Conservation (phyloP, 1,140 invertebrate genomes). For the Brachionus manjavacas region DNA sequence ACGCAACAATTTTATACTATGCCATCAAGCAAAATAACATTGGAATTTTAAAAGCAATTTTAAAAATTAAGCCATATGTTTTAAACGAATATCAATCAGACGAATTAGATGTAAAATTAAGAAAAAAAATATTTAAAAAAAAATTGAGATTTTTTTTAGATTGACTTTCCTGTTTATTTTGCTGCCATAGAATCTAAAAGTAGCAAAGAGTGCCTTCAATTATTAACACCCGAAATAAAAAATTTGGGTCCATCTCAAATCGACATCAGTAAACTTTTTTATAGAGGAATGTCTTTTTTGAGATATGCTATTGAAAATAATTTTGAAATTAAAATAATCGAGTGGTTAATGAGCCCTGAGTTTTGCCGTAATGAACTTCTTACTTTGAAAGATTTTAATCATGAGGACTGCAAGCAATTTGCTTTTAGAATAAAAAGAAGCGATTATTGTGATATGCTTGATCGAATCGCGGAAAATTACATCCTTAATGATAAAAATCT, state of each 20-base stretch:
- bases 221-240: neutral
- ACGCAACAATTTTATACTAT: conserved; percentile 34
- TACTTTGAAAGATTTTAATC: neutral
- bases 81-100: neutral
- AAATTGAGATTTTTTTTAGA: neutral
- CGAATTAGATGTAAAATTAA: conserved; percentile 15
- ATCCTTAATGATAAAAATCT: neutral
- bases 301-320: conserved; percentile 12
- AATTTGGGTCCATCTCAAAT: neutral
- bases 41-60: neutral
- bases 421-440: neutral
- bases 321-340: neutral
- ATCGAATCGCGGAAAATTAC: neutral
- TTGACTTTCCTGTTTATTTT: conserved; percentile 34
- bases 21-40: neutral
- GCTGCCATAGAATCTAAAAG: neutral
- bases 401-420: neutral
- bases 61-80: conserved; percentile 3
- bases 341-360: neutral
- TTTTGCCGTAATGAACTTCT: conserved; percentile 3
- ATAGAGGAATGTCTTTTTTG: neutral
- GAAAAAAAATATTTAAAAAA: neutral
- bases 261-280: conserved; percentile 11
- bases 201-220: neutral
- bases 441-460: conserved; percentile 30